Evolutionary conservation across 2,797 vertebrate species (phyloP).

Genomic region (Poecilia gillii): DNA sequence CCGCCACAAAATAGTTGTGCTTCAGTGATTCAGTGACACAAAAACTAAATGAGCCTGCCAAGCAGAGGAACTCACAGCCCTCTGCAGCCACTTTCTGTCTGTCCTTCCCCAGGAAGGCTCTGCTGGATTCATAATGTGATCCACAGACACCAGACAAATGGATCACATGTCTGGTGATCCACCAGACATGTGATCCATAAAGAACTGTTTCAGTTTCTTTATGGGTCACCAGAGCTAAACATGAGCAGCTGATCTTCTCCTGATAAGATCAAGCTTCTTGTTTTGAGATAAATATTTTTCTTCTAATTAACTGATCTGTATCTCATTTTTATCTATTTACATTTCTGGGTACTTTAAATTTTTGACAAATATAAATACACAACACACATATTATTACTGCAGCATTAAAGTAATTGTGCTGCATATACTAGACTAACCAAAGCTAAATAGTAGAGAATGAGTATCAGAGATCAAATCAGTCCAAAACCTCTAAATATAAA

Average conservation of each 20-base stretch:
- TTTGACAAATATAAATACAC: background rate
- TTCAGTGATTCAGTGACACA: slow-evolving; percentile 3
- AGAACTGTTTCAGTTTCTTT: no score
- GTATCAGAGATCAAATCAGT: background rate
- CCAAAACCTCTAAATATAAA: background rate
- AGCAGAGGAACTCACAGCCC: background rate
- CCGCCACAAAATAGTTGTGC: background rate
- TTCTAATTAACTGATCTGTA: background rate
- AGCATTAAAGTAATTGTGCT: background rate
- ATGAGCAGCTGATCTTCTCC: background rate
- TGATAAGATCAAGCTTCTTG: background rate
- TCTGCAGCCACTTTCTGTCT: background rate
- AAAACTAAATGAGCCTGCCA: slow-evolving; percentile 1
- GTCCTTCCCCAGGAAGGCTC: background rate
- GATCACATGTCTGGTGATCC: no score
- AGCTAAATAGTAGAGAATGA: background rate
- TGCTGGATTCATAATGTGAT: background rate
- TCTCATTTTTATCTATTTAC: background rate
- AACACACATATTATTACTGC: background rate
- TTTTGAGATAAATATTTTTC: background rate
- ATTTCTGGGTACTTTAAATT: background rate
- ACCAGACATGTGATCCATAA: no score
- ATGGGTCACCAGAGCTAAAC: background rate
- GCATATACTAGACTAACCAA: background rate
- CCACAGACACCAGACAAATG: background rate